These are phyloP conservation scores for Merodon equestris DNA, from an alignment of 2,888 invertebrate genomes.

Conservation along the genomic window DNA sequence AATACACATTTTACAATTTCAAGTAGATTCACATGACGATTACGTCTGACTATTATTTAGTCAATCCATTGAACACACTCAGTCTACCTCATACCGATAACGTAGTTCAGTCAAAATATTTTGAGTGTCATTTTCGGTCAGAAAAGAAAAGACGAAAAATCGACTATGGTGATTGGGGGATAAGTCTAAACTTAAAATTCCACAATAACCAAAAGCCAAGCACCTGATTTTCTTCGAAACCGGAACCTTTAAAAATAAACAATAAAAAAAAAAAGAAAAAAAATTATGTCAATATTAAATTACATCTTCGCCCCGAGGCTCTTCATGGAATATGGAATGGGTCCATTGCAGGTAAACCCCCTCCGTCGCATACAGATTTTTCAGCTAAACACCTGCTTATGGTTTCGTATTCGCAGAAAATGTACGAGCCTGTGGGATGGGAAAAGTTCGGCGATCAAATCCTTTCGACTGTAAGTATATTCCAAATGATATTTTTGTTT, in stretches of 20 bases:
- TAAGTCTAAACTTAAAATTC: constrained; percentile 31
- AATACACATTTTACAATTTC: too few species aligned
- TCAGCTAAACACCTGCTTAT: constrained; percentile 67
- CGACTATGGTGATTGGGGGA: constrained; percentile 32
- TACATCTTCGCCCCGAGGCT: constrained; percentile 86
- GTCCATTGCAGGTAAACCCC: constrained; percentile 80
- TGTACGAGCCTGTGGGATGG: constrained; percentile 84
- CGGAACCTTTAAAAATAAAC: not conserved
- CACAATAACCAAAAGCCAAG: constrained; percentile 3
- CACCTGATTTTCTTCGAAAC: not conserved
- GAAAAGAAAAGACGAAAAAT: constrained; percentile 16
- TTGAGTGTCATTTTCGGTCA: constrained; percentile 22
- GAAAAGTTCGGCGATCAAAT: constrained; percentile 88
- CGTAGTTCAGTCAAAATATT: constrained; percentile 37
- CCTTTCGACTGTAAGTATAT: constrained; percentile 79
- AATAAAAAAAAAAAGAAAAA: constrained; percentile 35
- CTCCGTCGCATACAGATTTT: constrained; percentile 22
- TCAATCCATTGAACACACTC: not conserved
- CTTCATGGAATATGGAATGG: constrained; percentile 84
- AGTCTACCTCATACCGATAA: not conserved
- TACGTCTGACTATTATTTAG: not conserved
- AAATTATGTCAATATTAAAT: constrained; percentile 77
- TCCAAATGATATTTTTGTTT: not conserved
- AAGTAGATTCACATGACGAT: too few species aligned
- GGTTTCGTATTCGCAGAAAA: constrained; percentile 79